Evolutionary conservation across 1,140 invertebrate genomes (phyloP).

Genomic region (Meteorus sp.): DNA sequence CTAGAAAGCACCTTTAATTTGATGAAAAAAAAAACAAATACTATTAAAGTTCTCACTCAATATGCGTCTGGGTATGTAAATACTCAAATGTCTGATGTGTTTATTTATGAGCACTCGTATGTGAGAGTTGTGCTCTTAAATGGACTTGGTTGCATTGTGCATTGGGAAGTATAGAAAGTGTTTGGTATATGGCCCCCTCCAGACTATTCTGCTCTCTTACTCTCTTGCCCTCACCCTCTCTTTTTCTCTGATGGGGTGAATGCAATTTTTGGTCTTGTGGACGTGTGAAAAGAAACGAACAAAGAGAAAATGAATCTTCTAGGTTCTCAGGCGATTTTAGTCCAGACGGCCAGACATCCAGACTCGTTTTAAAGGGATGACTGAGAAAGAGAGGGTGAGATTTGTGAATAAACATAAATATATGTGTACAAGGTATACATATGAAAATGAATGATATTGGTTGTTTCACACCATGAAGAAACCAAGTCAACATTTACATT

Average conservation of each 20-base stretch:
- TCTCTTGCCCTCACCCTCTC: too few species aligned
- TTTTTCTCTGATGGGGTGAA: background rate
- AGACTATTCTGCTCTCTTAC: too few species aligned
- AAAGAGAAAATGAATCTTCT: slow-evolving; percentile 50
- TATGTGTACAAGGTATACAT: background rate
- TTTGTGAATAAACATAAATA: too few species aligned
- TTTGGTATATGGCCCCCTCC: background rate
- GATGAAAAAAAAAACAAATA: background rate
- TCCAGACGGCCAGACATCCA: slow-evolving; percentile 43
- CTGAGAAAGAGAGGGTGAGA: background rate
- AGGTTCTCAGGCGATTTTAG: slow-evolving; percentile 41
- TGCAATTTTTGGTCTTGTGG: slow-evolving; percentile 32
- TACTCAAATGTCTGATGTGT: slow-evolving; percentile 13
- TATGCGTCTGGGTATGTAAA: slow-evolving; percentile 10
- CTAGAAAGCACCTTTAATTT: too few species aligned
- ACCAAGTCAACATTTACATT: too few species aligned
- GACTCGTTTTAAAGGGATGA: slow-evolving; percentile 47
- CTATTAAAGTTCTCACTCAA: background rate
- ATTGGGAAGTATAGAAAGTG: too few species aligned
- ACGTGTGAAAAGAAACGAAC: slow-evolving; percentile 50
- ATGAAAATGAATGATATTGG: slow-evolving; percentile 6
- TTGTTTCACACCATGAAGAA: background rate
- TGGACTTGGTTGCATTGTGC: too few species aligned
- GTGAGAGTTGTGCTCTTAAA: slow-evolving; percentile 8
- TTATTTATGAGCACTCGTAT: slow-evolving; percentile 20